A percentile compares a stretch with the other conserved stretches of the same genome.
phyloP scores from a whole-genome alignment of 2,113 vertebrate genomes.

The Telmatochromis sp. region DNA sequence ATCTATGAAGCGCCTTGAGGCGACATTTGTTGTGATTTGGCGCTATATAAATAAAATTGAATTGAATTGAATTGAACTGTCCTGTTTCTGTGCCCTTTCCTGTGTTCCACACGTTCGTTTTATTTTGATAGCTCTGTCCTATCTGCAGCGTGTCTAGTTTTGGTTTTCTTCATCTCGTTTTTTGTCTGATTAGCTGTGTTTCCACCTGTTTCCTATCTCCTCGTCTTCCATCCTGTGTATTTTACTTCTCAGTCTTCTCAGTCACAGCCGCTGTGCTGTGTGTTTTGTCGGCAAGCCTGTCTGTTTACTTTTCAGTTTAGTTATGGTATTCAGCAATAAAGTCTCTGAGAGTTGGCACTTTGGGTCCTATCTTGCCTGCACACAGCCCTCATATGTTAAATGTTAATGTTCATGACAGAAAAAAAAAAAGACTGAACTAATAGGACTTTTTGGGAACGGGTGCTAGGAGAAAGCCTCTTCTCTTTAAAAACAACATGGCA shows the following conservation, averaged over 20 bases:
- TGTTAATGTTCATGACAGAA: background rate
- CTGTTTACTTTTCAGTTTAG: background rate
- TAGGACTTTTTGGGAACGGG: background rate
- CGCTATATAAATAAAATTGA: too few relatives aligned
- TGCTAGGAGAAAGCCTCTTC: background rate
- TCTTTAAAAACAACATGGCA: background rate
- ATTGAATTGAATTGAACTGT: background rate
- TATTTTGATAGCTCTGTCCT: background rate
- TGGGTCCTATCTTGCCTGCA: background rate
- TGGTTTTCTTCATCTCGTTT: background rate
- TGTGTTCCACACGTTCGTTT: rapidly evolving
- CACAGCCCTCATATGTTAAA: background rate
- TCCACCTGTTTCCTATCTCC: background rate
- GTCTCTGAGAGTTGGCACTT: background rate
- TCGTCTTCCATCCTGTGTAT: background rate
- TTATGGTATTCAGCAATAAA: background rate
- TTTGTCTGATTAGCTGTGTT: background rate
- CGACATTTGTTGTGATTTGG: too few relatives aligned
- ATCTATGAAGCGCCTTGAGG: too few relatives aligned
- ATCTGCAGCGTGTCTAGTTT: background rate
- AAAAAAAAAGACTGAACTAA: background rate
- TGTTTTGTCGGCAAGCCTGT: background rate
- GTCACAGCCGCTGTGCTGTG: background rate
- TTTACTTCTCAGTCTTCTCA: background rate
- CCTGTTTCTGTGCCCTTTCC: background rate